Evolutionary conservation across 2,113 vertebrate genomes (phyloP).

Genomic region (Eira barbara): DNA sequence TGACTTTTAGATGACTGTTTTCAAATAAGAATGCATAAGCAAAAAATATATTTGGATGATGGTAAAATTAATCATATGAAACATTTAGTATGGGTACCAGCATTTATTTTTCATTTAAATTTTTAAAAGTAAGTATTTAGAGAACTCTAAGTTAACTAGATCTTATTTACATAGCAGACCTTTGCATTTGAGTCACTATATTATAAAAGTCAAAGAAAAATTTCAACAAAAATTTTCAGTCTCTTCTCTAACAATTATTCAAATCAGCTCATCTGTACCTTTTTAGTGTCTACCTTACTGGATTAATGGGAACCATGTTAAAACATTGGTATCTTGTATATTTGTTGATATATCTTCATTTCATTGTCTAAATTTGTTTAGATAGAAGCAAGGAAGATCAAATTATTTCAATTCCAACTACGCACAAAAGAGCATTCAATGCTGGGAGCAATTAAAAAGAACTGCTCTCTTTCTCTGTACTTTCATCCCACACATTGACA

Average conservation of each 20-base stretch:
- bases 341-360: not conserved
- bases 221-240: not conserved
- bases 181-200: not conserved
- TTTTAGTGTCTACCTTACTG: not conserved
- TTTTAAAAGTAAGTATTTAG: slow-evolving; percentile 27
- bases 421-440: slow-evolving; percentile 56
- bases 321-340: not conserved
- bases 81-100: not conserved
- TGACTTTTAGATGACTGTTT: not conserved
- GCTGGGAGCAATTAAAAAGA: slow-evolving; percentile 70
- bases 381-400: slow-evolving; percentile 47
- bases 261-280: not conserved
- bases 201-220: not conserved
- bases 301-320: not conserved
- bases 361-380: not conserved
- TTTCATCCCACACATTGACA: slow-evolving; percentile 73
- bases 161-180: slow-evolving; percentile 24
- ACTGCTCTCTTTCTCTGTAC: slow-evolving; percentile 45
- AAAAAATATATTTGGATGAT: not conserved
- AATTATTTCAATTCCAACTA: slow-evolving; percentile 42
- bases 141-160: not conserved
- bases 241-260: not conserved
- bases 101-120: not conserved
- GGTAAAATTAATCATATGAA: not conserved
- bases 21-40: slow-evolving; percentile 12